Evolutionary conservation across 1,140 invertebrate genomes (phyloP), one percentile per base, ranked within the genome.

Genomic region (Orius insidiosus): DNA sequence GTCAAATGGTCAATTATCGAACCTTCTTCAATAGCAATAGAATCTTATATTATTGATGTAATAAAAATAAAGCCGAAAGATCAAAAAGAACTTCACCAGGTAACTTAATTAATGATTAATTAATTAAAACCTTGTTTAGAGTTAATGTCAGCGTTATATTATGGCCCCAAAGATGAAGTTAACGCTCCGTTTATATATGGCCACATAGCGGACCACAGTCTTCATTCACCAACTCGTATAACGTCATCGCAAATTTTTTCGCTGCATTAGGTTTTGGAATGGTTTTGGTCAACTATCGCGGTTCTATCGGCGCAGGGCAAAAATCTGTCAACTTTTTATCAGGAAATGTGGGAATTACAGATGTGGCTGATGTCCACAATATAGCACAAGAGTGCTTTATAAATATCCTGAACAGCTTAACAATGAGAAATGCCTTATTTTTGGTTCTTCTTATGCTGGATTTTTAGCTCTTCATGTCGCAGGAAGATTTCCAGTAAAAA

Each of bases 381-480:
- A 73, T 76, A 9, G 67, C 70, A 2, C 51, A 73, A 63, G 69
- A 50, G 64, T 67, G 0, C 37, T 80, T 0, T 24, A 24, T 24
- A 61, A 63, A n/a, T 9, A 14, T 31, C 74, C 67, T 53, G 56
- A 69, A 0, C 68, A 63, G 53, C 53, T 82, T 3, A 66, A 80
- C 56, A 55, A 61, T 6, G 59, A 69, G 2, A 65, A 67, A 48
- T 47, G 81, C 2, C 65, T 68, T 5, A 52, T 84, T 0, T 64
- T 62, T 37, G 89, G 89, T 11, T 88, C 88, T 5, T 93, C 88
- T 2, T 86, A 95, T 63, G 89, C 89, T 39, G 90, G 89, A 30
- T 94, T 94, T 62, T 63, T 95, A 5, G 78, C 80, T 7, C 70
- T 78, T 15, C 87, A 93, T 63, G 63, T 95, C 1, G 81, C 80